A percentile compares a stretch with the other conserved stretches of the same genome.
These are phyloP conservation scores for Eidolon helvum DNA, from an alignment of 2,113 vertebrate species.

Conservation along the genomic window DNA sequence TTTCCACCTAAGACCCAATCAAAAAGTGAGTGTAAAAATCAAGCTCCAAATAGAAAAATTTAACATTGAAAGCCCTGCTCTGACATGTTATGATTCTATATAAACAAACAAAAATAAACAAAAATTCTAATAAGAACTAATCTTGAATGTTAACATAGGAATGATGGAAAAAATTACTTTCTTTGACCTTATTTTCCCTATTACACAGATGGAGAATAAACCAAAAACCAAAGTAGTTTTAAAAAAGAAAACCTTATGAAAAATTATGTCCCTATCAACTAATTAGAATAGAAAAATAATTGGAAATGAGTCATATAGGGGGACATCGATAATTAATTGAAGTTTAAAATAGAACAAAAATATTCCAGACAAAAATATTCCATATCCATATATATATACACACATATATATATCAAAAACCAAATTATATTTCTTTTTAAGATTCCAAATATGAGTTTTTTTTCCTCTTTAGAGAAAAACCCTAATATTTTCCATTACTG, in stretches of 20 bases:
- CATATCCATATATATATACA: too few species aligned
- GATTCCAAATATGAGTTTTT: neutral
- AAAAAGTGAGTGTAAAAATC: neutral
- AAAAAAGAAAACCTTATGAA: neutral
- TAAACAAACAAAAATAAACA: neutral
- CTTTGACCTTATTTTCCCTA: neutral
- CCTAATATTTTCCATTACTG: neutral
- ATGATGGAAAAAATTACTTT: neutral
- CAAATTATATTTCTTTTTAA: slow-evolving; percentile 43
- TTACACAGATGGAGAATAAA: neutral
- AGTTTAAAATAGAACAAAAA: slow-evolving; percentile 9
- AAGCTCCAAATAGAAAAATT: neutral
- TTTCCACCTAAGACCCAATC: neutral
- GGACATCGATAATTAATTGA: neutral
- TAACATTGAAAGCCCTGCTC: neutral
- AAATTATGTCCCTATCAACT: neutral
- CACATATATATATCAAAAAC: neutral
- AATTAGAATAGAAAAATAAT: neutral
- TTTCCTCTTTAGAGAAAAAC: neutral
- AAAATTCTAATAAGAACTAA: slow-evolving; percentile 7
- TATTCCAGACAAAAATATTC: neutral
- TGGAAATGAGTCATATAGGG: neutral
- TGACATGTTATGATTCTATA: neutral
- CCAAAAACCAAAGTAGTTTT: slow-evolving; percentile 6
- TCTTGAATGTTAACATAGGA: neutral